Conservation (phyloP, 2,797 vertebrate species). For the Podarcis lilfordi region DNA sequence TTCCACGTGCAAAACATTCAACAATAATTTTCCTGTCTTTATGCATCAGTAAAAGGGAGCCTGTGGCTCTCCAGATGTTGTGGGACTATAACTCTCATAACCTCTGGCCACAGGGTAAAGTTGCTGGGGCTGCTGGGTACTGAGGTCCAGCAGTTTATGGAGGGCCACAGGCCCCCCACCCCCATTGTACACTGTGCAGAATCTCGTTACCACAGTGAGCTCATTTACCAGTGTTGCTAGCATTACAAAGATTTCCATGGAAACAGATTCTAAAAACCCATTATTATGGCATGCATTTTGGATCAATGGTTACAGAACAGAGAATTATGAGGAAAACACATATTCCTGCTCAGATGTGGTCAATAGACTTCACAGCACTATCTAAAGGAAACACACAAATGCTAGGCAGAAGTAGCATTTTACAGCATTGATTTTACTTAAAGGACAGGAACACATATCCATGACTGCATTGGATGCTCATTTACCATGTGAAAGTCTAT, state of each 20-base stretch:
- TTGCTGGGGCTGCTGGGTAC: too few relatives aligned
- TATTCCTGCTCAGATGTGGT: constrained; percentile 1
- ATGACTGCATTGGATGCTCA: not conserved
- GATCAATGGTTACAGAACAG: constrained; percentile 43
- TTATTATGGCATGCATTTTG: constrained; percentile 23
- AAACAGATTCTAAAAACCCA: constrained; percentile 42
- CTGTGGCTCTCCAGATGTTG: too few relatives aligned
- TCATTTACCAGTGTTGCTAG: not conserved
- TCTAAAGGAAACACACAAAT: constrained; percentile 23
- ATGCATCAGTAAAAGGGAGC: too few relatives aligned
- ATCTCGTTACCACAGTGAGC: constrained; percentile 38
- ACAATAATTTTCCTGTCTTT: not conserved
- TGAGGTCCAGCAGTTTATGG: too few relatives aligned
- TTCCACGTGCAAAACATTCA: constrained; percentile 23
- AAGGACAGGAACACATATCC: not conserved
- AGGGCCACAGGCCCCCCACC: not conserved
- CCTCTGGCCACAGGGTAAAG: too few relatives aligned
- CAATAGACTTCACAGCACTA: constrained; percentile 18
- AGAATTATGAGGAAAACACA: constrained; percentile 48
- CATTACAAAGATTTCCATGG: constrained; percentile 54
- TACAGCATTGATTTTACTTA: not conserved
- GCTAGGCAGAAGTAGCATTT: not conserved
- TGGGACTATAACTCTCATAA: too few relatives aligned
- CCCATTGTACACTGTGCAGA: constrained; percentile 12
- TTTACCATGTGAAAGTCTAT: not conserved